Evolutionary conservation across 2,888 invertebrate species (phyloP).

Genomic region (Dicranocentrus wangi): DNA sequence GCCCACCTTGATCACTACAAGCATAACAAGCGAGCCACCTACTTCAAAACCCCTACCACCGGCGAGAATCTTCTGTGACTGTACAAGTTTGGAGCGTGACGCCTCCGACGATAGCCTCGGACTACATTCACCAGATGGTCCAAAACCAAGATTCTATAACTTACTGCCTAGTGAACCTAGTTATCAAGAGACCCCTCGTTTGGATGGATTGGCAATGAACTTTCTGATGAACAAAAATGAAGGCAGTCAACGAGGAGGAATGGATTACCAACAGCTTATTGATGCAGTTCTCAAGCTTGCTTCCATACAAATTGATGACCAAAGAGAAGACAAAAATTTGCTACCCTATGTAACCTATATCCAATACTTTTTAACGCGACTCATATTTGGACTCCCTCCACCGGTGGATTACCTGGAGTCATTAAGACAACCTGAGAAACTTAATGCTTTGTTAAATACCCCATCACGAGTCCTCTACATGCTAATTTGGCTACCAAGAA

Average conservation of each 20-base stretch:
- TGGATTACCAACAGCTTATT: constrained; percentile 89
- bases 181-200: constrained; percentile 88
- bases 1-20: constrained; percentile 48
- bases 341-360: constrained; percentile 57
- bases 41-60: constrained; percentile 69
- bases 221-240: constrained; percentile 94
- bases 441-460: constrained; percentile 34
- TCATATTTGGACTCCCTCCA: constrained; percentile 71
- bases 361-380: constrained; percentile 71
- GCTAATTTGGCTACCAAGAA: constrained; percentile 71
- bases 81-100: constrained; percentile 58
- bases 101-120: constrained; percentile 39
- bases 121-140: constrained; percentile 76
- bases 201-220: constrained; percentile 84
- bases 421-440: constrained; percentile 43
- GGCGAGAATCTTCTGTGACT: constrained; percentile 71
- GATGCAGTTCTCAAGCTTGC: constrained; percentile 90
- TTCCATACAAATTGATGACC: constrained; percentile 76
- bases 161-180: constrained; percentile 85
- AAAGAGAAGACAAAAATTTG: background rate
- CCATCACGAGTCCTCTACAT: constrained; percentile 68
- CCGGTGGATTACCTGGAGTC: constrained; percentile 69
- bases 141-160: constrained; percentile 94
- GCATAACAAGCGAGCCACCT: constrained; percentile 65
- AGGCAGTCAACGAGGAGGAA: constrained; percentile 71